A percentile compares a stretch with the other conserved stretches of the same genome.
Evolutionary conservation across 2,113 vertebrate species (phyloP).

Genomic region (Petromus typicus): DNA sequence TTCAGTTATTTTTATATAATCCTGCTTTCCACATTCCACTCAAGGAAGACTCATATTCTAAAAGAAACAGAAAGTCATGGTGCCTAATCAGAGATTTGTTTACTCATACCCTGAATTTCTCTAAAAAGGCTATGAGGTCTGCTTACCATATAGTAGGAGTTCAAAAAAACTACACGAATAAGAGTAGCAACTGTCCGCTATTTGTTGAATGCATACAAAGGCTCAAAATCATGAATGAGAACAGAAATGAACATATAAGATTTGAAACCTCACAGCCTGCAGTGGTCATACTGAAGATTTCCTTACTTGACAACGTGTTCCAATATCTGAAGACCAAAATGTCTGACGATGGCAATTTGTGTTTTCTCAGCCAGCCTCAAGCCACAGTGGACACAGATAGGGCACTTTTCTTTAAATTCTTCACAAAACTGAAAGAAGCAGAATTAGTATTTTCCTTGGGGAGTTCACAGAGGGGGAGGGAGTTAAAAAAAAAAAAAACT

Average conservation of each 20-base stretch:
- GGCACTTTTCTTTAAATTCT: conserved; percentile 97
- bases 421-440: conserved; percentile 93
- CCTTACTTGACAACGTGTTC: conserved; percentile 99
- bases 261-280: conserved; percentile 2
- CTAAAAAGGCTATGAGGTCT: background rate
- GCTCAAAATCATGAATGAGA: background rate
- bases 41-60: background rate
- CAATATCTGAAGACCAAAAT: conserved; percentile 98
- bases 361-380: conserved; percentile 94
- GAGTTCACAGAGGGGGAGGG: background rate
- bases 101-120: background rate
- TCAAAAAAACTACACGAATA: conserved; percentile 23
- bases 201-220: background rate
- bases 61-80: background rate
- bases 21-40: background rate
- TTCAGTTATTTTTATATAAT: conserved; percentile 36
- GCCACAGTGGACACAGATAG: conserved; percentile 95
- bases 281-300: conserved; percentile 37
- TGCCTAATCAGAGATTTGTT: background rate
- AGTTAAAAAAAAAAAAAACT: conserved; percentile 10
- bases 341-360: conserved; percentile 94
- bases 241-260: conserved; percentile 1
- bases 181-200: background rate
- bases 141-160: background rate
- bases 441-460: conserved; percentile 52